Percentiles rank a stretch among this genome's conserved stretches.
phyloP scores from a whole-genome alignment of 1,140 invertebrate species.

The Teleogryllus occipitalis region DNA sequence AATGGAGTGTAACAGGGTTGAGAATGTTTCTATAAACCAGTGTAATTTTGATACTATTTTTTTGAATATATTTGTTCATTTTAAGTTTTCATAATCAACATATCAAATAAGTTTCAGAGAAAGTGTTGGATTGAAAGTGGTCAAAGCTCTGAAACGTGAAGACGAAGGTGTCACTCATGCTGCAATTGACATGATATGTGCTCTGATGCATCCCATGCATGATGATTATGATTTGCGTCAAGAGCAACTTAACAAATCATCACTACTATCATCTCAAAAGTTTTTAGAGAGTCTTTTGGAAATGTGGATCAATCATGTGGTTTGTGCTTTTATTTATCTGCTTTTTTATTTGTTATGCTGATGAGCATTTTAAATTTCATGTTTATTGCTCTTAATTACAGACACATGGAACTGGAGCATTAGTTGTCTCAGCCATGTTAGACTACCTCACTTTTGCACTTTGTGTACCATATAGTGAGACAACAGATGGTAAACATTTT shows the following conservation, averaged over 20 bases:
- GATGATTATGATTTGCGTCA: slow-evolving; percentile 89
- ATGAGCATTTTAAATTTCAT: neutral
- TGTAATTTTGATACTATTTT: no score
- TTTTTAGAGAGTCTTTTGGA: slow-evolving; percentile 91
- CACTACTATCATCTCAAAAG: slow-evolving; percentile 80
- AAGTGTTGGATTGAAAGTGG: slow-evolving; percentile 70
- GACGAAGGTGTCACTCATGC: slow-evolving; percentile 89
- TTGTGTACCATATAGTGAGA: slow-evolving; percentile 98
- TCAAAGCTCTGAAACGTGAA: slow-evolving; percentile 81
- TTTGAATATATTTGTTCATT: no score
- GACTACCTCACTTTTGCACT: slow-evolving; percentile 98
- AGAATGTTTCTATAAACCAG: no score
- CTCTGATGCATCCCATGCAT: slow-evolving; percentile 98
- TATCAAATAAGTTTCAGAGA: slow-evolving; percentile 69
- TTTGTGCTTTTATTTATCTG: slow-evolving; percentile 39
- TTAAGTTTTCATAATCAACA: no score
- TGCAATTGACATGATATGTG: slow-evolving; percentile 93
- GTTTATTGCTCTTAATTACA: slow-evolving; percentile 33
- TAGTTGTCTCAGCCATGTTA: slow-evolving; percentile 87
- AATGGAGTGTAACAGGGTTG: no score
- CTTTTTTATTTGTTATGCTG: neutral
- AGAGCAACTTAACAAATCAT: slow-evolving; percentile 97
- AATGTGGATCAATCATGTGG: slow-evolving; percentile 93
- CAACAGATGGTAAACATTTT: slow-evolving; percentile 95
- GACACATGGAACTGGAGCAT: slow-evolving; percentile 69